Conservation (phyloP, 2,888 invertebrate species). For the Teleogryllus oceanicus region DNA sequence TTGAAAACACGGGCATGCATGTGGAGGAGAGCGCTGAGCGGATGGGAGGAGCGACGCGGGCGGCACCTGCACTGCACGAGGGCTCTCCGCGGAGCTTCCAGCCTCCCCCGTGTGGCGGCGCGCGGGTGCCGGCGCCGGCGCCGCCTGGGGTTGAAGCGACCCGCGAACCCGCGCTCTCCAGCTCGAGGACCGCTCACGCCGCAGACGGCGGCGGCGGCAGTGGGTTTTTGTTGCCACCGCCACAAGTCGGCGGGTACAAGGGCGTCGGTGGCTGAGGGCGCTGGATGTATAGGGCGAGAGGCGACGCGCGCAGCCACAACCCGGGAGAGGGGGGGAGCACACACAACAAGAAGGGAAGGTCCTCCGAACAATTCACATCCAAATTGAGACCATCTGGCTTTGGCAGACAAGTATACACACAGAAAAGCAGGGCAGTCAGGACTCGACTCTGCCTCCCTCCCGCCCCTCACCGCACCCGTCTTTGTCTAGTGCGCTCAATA, state of each 20-base stretch:
- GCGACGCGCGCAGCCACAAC: constrained; percentile 8
- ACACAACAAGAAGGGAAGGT: constrained; percentile 26
- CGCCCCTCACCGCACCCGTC: constrained; percentile 20
- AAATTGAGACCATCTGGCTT: constrained; percentile 40
- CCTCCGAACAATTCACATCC: constrained; percentile 38
- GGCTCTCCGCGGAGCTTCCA: too few species aligned
- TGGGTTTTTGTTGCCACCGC: background rate
- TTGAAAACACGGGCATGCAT: too few species aligned
- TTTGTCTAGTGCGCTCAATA: constrained; percentile 11
- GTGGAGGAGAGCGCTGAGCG: too few species aligned
- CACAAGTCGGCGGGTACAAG: background rate
- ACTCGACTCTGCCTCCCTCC: background rate
- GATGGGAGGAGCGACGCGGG: too few species aligned
- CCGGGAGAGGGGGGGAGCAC: constrained; percentile 22
- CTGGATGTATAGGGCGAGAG: constrained; percentile 21
- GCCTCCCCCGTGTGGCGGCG: too few species aligned
- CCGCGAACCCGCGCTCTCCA: too few species aligned
- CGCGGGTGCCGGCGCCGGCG: too few species aligned
- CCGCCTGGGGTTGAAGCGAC: too few species aligned
- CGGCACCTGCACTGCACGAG: too few species aligned
- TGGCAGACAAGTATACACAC: constrained; percentile 34
- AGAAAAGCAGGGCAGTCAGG: constrained; percentile 25
- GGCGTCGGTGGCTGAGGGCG: background rate
- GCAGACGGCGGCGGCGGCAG: background rate
- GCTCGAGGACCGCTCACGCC: too few species aligned